Evolutionary conservation across 2,113 vertebrate species (phyloP), one percentile per base, ranked within the genome.

Genomic region (Leptobrachium ailaonicum): DNA sequence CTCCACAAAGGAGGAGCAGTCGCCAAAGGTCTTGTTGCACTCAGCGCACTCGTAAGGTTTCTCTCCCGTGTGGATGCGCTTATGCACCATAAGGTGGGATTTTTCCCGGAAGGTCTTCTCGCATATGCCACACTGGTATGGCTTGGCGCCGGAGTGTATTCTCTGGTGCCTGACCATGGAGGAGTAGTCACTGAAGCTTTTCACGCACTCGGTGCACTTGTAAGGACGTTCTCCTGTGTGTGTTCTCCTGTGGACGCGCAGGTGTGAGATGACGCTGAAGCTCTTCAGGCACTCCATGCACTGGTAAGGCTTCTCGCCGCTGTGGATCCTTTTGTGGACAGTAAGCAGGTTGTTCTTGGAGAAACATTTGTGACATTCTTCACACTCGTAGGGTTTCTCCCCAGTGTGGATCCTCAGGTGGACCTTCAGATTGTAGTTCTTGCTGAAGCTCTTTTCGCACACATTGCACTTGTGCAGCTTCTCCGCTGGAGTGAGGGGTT

Each of bases 281-380:
- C 77, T 73, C 70, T 73, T 79, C 0, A 43, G 66, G 41, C 77
- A 79, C 40, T 79, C 77, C 5, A 41, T n/a, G 60, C 77, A 79
- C 13, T 79, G 77, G 14, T 79, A 79, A 3, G 77, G 77, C 5
- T 69, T 53, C 20, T 79, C 77, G 2, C 77, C 77, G 3, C 77
- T 79, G 14, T 79, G 77, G 47, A 66, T 79, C 9, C 77, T 60
- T 47, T 79, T 79, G 62, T 79, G 77, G 3, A 79, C 77, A 1
- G 77, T 79, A 7, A 79, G 47, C 0, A 79, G 77, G 62, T 79
- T 79, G 70, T 73, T 79, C 70, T 79, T 79, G 7, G 77, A 79
- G 14, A 79, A 79, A 44, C 60, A 41, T 54, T 79, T 79, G 7
- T 73, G 77, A 41, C 77, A 79, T 32, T 79, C 69, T 6, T 66